phyloP scores from a whole-genome alignment of 2,888 invertebrate species.

The Lagria hirta region DNA sequence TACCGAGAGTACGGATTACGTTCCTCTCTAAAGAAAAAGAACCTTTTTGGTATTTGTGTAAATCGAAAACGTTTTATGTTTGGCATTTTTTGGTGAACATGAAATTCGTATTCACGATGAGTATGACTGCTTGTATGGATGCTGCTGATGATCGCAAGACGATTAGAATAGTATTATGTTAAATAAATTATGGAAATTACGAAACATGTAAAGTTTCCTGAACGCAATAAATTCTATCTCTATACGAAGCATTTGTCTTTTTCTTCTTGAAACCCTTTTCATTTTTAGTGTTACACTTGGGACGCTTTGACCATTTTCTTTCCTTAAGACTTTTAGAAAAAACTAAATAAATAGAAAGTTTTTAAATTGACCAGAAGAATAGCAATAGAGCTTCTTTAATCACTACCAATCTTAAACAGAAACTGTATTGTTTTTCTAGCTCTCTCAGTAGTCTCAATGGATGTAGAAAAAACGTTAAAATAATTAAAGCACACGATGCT shows the following conservation, averaged over 20 bases:
- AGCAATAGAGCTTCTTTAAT: too few species aligned
- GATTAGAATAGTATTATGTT: slow-evolving; percentile 48
- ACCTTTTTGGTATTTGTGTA: slow-evolving; percentile 46
- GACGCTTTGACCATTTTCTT: too few species aligned
- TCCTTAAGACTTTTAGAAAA: too few species aligned
- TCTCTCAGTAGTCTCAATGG: too few species aligned
- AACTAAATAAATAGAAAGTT: too few species aligned
- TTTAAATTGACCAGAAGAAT: too few species aligned
- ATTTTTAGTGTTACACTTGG: too few species aligned
- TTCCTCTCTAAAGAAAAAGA: slow-evolving; percentile 54
- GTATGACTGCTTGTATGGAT: slow-evolving; percentile 32
- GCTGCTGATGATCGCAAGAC: slow-evolving; percentile 26
- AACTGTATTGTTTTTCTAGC: too few species aligned
- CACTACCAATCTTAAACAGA: neutral
- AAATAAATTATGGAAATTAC: slow-evolving; percentile 51
- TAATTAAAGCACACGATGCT: too few species aligned
- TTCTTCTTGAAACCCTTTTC: too few species aligned
- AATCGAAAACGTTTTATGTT: slow-evolving; percentile 45
- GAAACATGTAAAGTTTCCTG: slow-evolving; percentile 58
- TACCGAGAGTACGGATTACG: slow-evolving; percentile 54
- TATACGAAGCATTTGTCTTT: slow-evolving; percentile 36
- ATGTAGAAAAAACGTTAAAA: too few species aligned
- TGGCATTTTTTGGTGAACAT: slow-evolving; percentile 44
- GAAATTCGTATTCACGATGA: slow-evolving; percentile 39
- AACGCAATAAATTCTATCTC: slow-evolving; percentile 60